These are phyloP conservation scores for Aurelia coerulea DNA, from an alignment of 30 jellyfish, hydroid and myxozoan genomes.

Conservation along the genomic window DNA sequence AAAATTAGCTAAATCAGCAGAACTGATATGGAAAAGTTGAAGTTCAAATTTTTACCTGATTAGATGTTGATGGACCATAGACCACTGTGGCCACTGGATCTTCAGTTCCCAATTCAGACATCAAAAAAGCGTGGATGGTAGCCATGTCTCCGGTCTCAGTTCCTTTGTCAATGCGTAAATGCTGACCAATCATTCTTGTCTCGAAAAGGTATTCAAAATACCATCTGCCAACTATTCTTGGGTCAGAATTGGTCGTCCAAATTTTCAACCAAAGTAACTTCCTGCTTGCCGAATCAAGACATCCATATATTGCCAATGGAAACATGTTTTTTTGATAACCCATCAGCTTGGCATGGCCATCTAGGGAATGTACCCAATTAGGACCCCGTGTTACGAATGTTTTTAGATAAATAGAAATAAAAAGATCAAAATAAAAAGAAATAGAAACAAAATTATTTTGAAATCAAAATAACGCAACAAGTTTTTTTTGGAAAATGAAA, in stretches of 20 bases:
- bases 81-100: slow-evolving; percentile 62
- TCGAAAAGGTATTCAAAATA: slow-evolving; percentile 41
- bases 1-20: slow-evolving; percentile 3
- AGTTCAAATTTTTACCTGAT: neutral
- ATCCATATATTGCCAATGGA: slow-evolving; percentile 69
- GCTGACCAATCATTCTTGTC: slow-evolving; percentile 32
- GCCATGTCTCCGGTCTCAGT: slow-evolving; percentile 70
- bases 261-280: slow-evolving; percentile 59
- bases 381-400: too few species aligned
- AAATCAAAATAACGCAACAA: too few species aligned
- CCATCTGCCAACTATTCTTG: slow-evolving; percentile 65
- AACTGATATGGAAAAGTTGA: neutral
- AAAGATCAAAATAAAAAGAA: too few species aligned
- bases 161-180: slow-evolving; percentile 57
- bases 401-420: too few species aligned
- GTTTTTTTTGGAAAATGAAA: too few species aligned
- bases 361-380: slow-evolving; percentile 42
- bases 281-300: slow-evolving; percentile 74
- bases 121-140: slow-evolving; percentile 36
- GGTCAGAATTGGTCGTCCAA: slow-evolving; percentile 62
- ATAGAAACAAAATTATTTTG: too few species aligned
- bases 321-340: slow-evolving; percentile 51
- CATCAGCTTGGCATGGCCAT: slow-evolving; percentile 79
- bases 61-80: slow-evolving; percentile 60
- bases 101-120: slow-evolving; percentile 34